phyloP scores from a whole-genome alignment of 2,113 vertebrate species.

The Percina caprodes region DNA sequence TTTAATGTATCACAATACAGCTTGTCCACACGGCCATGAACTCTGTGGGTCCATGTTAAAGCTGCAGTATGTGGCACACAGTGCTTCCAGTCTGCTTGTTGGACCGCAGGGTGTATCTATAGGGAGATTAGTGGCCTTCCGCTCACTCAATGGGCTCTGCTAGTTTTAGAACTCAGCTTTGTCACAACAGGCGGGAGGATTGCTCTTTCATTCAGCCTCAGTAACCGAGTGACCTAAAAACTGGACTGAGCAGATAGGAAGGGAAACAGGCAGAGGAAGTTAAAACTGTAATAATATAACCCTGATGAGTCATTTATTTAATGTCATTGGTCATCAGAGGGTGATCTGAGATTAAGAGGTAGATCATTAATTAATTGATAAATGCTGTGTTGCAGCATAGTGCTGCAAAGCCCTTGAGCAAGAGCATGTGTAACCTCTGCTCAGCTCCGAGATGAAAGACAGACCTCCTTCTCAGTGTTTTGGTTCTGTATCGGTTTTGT shows the following conservation, averaged over 20 bases:
- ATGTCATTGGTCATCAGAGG: not conserved
- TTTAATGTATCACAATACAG: not conserved
- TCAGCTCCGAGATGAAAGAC: conserved; percentile 70
- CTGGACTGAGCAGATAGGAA: conserved; percentile 28
- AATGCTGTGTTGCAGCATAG: conserved; percentile 33
- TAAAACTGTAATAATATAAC: conserved; percentile 13
- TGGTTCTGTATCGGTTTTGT: conserved; percentile 68
- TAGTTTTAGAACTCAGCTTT: conserved; percentile 75
- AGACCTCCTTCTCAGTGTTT: conserved; percentile 66
- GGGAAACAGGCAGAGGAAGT: conserved; percentile 4
- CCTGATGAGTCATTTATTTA: conserved; percentile 9
- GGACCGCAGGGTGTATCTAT: conserved; percentile 61
- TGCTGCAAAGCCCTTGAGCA: conserved; percentile 40
- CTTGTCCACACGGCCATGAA: not conserved
- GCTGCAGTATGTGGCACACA: conserved; percentile 30
- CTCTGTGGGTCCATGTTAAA: conserved; percentile 23
- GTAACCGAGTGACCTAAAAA: conserved; percentile 53
- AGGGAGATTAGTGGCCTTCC: conserved; percentile 78
- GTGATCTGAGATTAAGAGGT: conserved; percentile 35
- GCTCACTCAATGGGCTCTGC: conserved; percentile 63
- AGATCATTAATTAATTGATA: conserved; percentile 43
- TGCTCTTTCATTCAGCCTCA: conserved; percentile 53
- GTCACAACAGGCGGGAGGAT: conserved; percentile 60
- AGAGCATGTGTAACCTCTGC: conserved; percentile 64
- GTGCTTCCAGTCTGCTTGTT: conserved; percentile 48